Evolutionary conservation across 2,113 vertebrate genomes (phyloP).

Genomic region (Scolopax mira): DNA sequence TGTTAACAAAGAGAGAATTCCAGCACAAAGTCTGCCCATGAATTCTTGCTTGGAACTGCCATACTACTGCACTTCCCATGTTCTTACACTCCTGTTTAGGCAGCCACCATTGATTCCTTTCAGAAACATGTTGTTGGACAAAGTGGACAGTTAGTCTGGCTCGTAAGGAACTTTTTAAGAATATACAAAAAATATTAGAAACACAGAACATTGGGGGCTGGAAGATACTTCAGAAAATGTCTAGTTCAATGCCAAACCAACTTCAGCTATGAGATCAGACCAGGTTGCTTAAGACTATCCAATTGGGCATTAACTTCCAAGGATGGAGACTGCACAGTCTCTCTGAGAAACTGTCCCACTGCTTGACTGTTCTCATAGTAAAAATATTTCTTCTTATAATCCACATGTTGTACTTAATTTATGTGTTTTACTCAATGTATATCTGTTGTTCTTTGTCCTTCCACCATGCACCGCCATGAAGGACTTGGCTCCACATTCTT

Average conservation of each 20-base stretch:
- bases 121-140: background rate
- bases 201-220: background rate
- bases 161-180: background rate
- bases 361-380: background rate
- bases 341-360: background rate
- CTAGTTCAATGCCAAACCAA: background rate
- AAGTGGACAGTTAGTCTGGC: background rate
- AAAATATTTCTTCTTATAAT: background rate
- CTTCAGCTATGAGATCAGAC: background rate
- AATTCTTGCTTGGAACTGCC: background rate
- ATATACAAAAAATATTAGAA: background rate
- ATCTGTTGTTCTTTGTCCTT: background rate
- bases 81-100: background rate
- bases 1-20: background rate
- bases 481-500: background rate
- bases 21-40: background rate
- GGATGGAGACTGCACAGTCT: background rate
- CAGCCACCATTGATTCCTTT: background rate
- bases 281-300: background rate
- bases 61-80: background rate
- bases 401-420: background rate
- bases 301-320: background rate
- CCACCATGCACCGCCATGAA: background rate
- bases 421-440: background rate
- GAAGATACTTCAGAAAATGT: background rate